A percentile compares a stretch with the other conserved stretches of the same genome.
phyloP scores from a whole-genome alignment of 2,888 invertebrate species.

The Stenolophus ochropezus region DNA sequence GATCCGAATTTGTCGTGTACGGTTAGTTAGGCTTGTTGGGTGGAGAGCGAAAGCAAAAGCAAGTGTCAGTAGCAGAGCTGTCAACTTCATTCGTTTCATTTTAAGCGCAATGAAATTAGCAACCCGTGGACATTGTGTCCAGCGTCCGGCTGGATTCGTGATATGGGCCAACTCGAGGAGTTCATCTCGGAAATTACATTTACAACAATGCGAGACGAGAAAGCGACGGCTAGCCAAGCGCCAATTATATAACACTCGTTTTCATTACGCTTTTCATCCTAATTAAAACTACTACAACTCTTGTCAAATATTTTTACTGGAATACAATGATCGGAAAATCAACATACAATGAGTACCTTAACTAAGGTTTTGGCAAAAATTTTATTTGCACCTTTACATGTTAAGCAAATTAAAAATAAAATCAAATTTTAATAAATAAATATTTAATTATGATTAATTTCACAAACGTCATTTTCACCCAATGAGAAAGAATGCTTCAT shows the following conservation, averaged over 20 bases:
- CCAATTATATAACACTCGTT: neutral
- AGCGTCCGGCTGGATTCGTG: neutral
- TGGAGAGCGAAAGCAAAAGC: conserved; percentile 1
- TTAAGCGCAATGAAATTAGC: conserved; percentile 40
- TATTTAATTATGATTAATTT: no score
- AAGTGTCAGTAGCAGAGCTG: conserved; percentile 39
- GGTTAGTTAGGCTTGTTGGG: neutral
- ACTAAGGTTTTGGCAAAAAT: no score
- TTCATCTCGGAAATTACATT: conserved; percentile 19
- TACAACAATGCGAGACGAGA: conserved; percentile 1
- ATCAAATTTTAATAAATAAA: no score
- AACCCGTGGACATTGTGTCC: neutral
- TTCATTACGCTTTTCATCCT: neutral
- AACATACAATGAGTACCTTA: no score
- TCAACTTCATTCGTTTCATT: conserved; percentile 50
- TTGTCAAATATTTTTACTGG: no score
- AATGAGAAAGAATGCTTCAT: no score
- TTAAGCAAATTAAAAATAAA: no score
- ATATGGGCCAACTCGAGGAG: neutral
- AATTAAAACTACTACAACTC: no score
- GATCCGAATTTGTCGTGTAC: neutral
- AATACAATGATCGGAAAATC: no score
- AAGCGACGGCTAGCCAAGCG: neutral
- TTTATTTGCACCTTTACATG: no score
- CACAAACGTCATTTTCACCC: no score